Conservation (phyloP, 1,140 invertebrate species). For the Ceratoteleas bidentatus region DNA sequence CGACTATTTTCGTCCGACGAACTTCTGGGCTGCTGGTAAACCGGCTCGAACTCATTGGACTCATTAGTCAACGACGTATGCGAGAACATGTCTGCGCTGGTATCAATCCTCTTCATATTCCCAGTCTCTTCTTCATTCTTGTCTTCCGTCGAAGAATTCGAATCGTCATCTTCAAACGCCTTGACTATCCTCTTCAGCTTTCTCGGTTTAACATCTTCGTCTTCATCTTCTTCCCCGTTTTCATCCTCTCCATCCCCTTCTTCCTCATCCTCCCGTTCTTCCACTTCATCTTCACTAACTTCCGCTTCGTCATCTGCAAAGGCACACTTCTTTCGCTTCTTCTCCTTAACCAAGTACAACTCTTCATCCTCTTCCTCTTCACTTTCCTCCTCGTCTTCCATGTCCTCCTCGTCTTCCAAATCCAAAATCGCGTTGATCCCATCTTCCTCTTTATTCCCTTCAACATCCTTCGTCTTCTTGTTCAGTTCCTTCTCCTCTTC, state of each 20-base stretch:
- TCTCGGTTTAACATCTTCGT: slow-evolving; percentile 54
- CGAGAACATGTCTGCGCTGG: slow-evolving; percentile 71
- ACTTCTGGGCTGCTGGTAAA: slow-evolving; percentile 30
- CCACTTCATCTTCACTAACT: slow-evolving; percentile 70
- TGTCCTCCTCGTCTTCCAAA: slow-evolving; percentile 67
- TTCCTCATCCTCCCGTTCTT: slow-evolving; percentile 78
- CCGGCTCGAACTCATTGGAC: slow-evolving; percentile 51
- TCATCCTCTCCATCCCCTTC: slow-evolving; percentile 73
- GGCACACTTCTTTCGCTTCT: slow-evolving; percentile 64
- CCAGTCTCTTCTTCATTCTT: slow-evolving; percentile 41
- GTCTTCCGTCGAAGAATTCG: slow-evolving; percentile 58
- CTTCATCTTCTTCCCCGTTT: slow-evolving; percentile 65
- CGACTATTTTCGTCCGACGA: slow-evolving; percentile 51
- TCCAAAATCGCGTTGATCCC: slow-evolving; percentile 65
- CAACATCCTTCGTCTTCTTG: slow-evolving; percentile 68
- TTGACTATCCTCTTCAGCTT: slow-evolving; percentile 73
- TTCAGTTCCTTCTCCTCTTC: slow-evolving; percentile 73
- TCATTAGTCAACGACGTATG: slow-evolving; percentile 61
- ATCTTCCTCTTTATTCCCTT: slow-evolving; percentile 54
- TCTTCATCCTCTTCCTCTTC: slow-evolving; percentile 65
- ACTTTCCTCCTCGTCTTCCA: slow-evolving; percentile 68
- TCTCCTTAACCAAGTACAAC: slow-evolving; percentile 54
- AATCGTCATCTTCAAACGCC: slow-evolving; percentile 73
- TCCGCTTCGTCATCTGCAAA: slow-evolving; percentile 78
- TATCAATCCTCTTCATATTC: slow-evolving; percentile 25